These are phyloP conservation scores for Tiliacea citrago DNA, from an alignment of 2,888 invertebrate genomes.

Conservation along the genomic window DNA sequence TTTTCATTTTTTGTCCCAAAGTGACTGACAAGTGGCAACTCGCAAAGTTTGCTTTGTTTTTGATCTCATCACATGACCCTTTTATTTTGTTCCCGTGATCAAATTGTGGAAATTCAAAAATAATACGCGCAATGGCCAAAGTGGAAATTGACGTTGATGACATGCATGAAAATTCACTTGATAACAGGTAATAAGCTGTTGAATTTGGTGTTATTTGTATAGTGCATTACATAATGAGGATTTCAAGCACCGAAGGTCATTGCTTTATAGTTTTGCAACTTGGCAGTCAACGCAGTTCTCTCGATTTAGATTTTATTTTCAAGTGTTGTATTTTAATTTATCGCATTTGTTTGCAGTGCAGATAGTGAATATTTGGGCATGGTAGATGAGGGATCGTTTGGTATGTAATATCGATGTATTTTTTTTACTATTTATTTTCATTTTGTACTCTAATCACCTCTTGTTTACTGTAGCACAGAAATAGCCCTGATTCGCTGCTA, in stretches of 20 bases:
- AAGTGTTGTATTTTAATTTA: slow-evolving; percentile 66
- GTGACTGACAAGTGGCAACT: slow-evolving; percentile 58
- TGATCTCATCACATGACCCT: slow-evolving; percentile 92
- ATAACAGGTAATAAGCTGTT: slow-evolving; percentile 90
- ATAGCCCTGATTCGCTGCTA: slow-evolving; percentile 49
- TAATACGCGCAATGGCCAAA: slow-evolving; percentile 89
- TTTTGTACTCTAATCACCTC: slow-evolving; percentile 12
- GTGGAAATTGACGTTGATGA: slow-evolving; percentile 90
- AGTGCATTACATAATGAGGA: slow-evolving; percentile 83
- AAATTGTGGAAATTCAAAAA: slow-evolving; percentile 92
- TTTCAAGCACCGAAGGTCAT: slow-evolving; percentile 85
- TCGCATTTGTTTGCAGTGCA: slow-evolving; percentile 83
- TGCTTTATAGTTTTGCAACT: slow-evolving; percentile 81
- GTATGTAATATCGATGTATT: slow-evolving; percentile 73
- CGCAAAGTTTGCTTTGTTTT: slow-evolving; percentile 72
- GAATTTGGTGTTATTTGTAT: slow-evolving; percentile 60
- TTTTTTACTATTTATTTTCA: slow-evolving; percentile 11
- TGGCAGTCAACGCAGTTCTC: slow-evolving; percentile 78
- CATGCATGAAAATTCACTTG: slow-evolving; percentile 91
- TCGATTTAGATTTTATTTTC: slow-evolving; percentile 68
- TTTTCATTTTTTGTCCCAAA: not conserved
- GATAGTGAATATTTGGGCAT: slow-evolving; percentile 87
- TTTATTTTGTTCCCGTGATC: slow-evolving; percentile 94
- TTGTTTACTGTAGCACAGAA: slow-evolving; percentile 57
- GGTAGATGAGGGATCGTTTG: slow-evolving; percentile 85